A percentile compares a stretch with the other conserved stretches of the same genome.
phyloP scores from a whole-genome alignment of 1,140 invertebrate genomes.

The Lethrus apterus region DNA sequence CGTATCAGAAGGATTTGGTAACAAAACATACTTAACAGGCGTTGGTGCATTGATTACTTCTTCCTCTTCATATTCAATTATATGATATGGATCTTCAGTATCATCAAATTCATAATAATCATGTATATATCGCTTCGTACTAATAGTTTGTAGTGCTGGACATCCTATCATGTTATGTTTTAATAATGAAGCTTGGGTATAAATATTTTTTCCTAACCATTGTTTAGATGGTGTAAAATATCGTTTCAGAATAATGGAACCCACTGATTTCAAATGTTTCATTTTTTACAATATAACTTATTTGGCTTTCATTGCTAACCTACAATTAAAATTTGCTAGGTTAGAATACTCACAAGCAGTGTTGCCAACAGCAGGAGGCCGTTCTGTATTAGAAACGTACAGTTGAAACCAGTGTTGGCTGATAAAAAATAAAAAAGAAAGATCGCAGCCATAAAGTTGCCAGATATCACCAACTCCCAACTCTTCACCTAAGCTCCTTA shows the following conservation, averaged over 20 bases:
- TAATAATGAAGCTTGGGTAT: neutral
- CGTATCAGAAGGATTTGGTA: constrained; percentile 24
- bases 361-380: too few relatives aligned
- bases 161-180: neutral
- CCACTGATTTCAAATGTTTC: constrained; percentile 3
- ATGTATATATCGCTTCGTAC: neutral
- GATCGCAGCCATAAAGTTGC: too few relatives aligned
- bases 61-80: neutral
- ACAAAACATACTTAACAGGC: constrained; percentile 21
- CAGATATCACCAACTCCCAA: too few relatives aligned
- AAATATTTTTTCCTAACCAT: neutral
- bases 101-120: constrained; percentile 4
- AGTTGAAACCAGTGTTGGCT: too few relatives aligned
- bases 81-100: neutral
- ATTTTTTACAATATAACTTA: too few relatives aligned
- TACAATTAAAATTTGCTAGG: too few relatives aligned
- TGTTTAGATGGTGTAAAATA: neutral
- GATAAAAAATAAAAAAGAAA: too few relatives aligned
- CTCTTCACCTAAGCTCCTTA: too few relatives aligned
- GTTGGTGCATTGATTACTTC: constrained; percentile 5
- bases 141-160: neutral
- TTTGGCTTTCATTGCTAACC: too few relatives aligned
- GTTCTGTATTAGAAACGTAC: too few relatives aligned
- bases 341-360: too few relatives aligned
- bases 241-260: neutral